Conservation (phyloP, 2,888 invertebrate genomes). For the Halictus ligatus region DNA sequence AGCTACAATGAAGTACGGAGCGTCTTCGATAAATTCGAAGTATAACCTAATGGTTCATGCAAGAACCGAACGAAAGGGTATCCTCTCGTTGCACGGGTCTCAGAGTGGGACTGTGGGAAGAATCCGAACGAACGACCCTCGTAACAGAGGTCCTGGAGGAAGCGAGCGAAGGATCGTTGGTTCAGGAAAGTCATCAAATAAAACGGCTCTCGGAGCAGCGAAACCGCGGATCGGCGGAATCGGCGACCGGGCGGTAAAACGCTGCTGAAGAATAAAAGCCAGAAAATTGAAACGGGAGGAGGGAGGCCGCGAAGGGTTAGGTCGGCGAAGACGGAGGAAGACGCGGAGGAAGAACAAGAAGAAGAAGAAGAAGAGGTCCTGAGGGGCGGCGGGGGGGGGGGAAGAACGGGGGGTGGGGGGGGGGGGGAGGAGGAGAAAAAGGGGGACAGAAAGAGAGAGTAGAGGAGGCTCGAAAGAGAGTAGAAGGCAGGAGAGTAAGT, state of each 20-base stretch:
- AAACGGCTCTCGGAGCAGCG: background rate
- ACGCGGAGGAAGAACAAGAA: background rate
- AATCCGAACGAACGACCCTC: background rate
- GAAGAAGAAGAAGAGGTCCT: background rate
- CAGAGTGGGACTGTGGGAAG: too few relatives aligned
- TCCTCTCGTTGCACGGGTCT: too few relatives aligned
- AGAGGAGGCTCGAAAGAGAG: conserved; percentile 46
- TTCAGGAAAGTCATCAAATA: conserved; percentile 22
- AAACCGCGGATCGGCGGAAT: conserved; percentile 1
- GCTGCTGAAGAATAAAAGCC: conserved; percentile 8
- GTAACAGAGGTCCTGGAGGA: background rate
- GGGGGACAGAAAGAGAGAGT: conserved; percentile 37
- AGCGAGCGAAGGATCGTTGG: background rate
- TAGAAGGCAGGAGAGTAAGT: conserved; percentile 45
- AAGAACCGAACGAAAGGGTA: too few relatives aligned
- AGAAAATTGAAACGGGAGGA: conserved; percentile 20
- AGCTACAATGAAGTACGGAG: too few relatives aligned
- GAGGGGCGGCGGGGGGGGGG: background rate
- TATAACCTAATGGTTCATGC: too few relatives aligned
- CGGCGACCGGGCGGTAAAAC: conserved; percentile 7
- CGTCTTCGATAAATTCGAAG: too few relatives aligned
- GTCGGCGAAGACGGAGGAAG: background rate
- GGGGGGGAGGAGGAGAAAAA: conserved; percentile 8
- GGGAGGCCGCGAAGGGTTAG: background rate
- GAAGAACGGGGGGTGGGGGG: background rate